Base-by-base conservation (phyloP, 2,113 vertebrate genomes). In the Amazona guildingii region DNA sequence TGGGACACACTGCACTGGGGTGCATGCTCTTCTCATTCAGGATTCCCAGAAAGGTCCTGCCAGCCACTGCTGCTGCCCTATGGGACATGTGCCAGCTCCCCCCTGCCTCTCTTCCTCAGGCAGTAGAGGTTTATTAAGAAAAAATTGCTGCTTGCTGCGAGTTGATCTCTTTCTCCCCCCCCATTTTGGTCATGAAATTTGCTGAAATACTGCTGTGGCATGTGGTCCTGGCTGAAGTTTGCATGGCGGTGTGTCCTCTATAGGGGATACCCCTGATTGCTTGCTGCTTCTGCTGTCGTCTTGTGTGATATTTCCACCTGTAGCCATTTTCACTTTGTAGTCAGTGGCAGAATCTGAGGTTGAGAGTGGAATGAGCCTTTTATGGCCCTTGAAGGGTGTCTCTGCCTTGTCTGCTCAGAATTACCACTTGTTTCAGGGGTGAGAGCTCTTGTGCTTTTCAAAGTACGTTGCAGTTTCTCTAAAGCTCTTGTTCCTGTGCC, bases 11-110 rank as follows among this genome's bases (percentile, higher is more conserved):
- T 69, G 61, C 39, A 13, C 68, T 0, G 2, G 21, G 18, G 10
- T 15, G 14, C 11, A 2, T 4, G 20, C 41, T 19, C 21, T 70
- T 41, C 35, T 79, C 33, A 3, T 54, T 76, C 20, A 44, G 49
- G 46, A 52, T 86, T 41, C 49, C 54, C 0, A 0, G 19, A 33
- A 68, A 13, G 67, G 52, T 59, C 41, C 48, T 83, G 57, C 78
- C 57, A 76, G 18, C 37, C 17, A 1, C 54, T 0, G 0, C 21
- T 2, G 17, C 72, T 54, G 72, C 78, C 82, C 25, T 0, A 1
- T 7, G 6, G 16, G n/a, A 5, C 11, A 0, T 2, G 49, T 5
- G 9, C 55, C 13, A n/a, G 49, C 55, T 74, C 37, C 8, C 20
- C 86, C 52, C 29, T 37, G 57, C 84, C 39, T 85, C 33, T 80